These are phyloP conservation scores for Sphaerophoria rueppellii DNA, from an alignment of 2,888 invertebrate genomes.

Conservation along the genomic window DNA sequence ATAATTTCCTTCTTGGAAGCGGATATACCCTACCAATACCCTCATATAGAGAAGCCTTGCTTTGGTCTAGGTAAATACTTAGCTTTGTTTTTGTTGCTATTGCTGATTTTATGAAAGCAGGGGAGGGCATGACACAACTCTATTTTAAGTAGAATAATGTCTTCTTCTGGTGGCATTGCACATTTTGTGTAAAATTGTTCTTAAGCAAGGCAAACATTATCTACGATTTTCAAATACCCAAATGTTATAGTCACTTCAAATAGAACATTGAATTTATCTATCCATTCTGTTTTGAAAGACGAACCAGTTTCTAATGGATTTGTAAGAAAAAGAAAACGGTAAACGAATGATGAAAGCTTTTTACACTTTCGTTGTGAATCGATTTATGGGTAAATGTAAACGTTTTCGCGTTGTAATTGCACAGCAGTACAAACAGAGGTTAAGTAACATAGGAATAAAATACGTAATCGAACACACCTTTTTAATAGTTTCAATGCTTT, in stretches of 20 bases:
- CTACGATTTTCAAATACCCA: conserved; percentile 6
- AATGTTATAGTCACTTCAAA: conserved; percentile 32
- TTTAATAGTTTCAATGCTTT: no score
- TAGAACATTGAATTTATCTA: conserved; percentile 43
- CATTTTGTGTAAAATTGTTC: conserved; percentile 10
- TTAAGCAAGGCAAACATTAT: conserved; percentile 24
- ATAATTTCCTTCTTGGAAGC: conserved; percentile 30
- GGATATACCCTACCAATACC: conserved; percentile 1
- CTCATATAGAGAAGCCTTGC: conserved; percentile 13
- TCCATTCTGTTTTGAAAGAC: background rate
- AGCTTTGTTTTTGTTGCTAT: background rate
- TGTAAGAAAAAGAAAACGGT: no score
- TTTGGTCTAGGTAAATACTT: conserved; percentile 56
- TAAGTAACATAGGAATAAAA: no score
- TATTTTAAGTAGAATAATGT: background rate
- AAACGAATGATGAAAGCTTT: no score
- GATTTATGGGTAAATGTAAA: no score
- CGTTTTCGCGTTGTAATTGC: no score
- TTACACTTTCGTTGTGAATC: no score
- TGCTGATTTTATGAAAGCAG: conserved; percentile 5
- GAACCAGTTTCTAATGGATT: background rate
- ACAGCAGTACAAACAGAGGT: no score
- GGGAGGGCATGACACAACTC: background rate
- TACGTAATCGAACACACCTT: no score
- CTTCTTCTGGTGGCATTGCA: conserved; percentile 35